phyloP scores from a whole-genome alignment of 1,140 invertebrate species.

The Samia ricini region DNA sequence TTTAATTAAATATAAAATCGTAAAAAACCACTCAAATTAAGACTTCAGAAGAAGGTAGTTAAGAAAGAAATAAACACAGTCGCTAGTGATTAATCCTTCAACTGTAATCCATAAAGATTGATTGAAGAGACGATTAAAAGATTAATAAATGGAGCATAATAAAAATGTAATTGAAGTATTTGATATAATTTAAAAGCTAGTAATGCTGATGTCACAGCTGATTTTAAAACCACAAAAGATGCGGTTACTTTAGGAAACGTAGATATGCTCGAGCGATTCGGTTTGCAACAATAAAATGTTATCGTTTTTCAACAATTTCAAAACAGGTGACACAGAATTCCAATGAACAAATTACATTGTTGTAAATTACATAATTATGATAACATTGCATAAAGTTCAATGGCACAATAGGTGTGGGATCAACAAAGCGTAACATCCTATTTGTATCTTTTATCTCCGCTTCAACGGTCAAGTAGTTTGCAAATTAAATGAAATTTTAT shows the following conservation, averaged over 20 bases:
- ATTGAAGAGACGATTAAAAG: not conserved
- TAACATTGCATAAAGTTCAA: constrained; percentile 24
- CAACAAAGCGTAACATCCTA: constrained; percentile 14
- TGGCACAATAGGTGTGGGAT: constrained; percentile 16
- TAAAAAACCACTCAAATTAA: not conserved
- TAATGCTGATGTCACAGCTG: not conserved
- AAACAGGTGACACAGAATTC: not conserved
- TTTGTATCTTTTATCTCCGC: not conserved
- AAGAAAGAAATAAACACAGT: not conserved
- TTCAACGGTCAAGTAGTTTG: not conserved
- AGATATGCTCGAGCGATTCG: not conserved
- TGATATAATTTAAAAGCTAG: not conserved
- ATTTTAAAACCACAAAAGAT: not conserved
- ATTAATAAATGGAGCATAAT: not conserved
- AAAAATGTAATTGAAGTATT: not conserved
- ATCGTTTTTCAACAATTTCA: not conserved
- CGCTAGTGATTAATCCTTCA: not conserved
- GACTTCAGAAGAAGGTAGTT: not conserved
- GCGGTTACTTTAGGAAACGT: not conserved
- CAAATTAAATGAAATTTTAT: not conserved
- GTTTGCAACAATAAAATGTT: not conserved
- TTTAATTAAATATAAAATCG: too few relatives aligned
- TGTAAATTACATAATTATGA: constrained; percentile 28
- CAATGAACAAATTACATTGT: constrained; percentile 13
- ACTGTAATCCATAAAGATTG: not conserved